phyloP scores from a whole-genome alignment of 2,113 vertebrate species.

The Dolichallabes microphthalmus region DNA sequence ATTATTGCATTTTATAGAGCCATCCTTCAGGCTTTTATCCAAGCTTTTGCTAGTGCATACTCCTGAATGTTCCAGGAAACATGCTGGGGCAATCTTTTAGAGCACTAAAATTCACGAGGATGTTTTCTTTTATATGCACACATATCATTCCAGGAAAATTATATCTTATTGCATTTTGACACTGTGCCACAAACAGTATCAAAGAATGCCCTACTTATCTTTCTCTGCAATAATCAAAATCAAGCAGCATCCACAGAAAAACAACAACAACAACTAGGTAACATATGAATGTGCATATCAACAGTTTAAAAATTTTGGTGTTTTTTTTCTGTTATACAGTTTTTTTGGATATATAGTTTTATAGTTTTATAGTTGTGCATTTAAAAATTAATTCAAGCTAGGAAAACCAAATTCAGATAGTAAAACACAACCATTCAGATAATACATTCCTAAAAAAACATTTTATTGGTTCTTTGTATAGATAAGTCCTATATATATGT shows the following conservation, averaged over 20 bases:
- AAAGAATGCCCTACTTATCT: conserved; percentile 29
- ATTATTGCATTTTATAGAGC: conserved; percentile 40
- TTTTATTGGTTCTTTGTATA: no score
- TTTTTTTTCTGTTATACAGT: conserved; percentile 11
- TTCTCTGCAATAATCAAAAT: conserved; percentile 28
- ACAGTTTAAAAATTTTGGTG: conserved; percentile 25
- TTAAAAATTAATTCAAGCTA: not conserved
- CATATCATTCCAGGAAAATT: conserved; percentile 49
- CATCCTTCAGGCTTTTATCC: conserved; percentile 4
- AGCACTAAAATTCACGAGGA: conserved; percentile 41
- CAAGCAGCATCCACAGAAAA: conserved; percentile 34
- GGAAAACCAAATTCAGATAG: not conserved
- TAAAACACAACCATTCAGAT: no score
- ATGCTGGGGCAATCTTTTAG: conserved; percentile 43
- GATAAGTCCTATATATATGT: no score
- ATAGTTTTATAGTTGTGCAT: conserved; percentile 5
- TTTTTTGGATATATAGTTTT: conserved; percentile 5
- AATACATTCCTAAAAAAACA: no score
- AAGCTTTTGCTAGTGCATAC: conserved; percentile 12
- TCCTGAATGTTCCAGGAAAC: conserved; percentile 39
- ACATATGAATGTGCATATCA: conserved; percentile 26
- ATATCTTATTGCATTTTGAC: conserved; percentile 44
- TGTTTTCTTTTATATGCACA: conserved; percentile 55
- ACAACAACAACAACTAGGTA: not conserved
- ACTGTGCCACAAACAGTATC: conserved; percentile 21